These are phyloP conservation scores for Periplaneta americana DNA, from an alignment of 1,140 invertebrate species.

Conservation along the genomic window DNA sequence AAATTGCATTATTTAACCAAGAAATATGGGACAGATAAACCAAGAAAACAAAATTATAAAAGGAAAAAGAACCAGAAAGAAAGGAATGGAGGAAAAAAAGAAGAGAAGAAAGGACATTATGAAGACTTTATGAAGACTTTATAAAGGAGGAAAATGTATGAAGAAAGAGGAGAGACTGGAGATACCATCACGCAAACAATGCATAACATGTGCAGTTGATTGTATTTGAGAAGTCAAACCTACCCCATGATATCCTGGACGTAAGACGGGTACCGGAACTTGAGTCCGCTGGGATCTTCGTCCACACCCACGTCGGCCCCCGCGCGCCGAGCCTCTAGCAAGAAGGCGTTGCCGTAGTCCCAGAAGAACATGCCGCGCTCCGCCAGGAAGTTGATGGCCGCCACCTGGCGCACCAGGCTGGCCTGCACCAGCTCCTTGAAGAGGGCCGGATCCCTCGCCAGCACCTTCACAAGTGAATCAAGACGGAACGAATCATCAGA, in stretches of 20 bases:
- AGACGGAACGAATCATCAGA: too few relatives aligned
- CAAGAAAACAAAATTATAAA: too few relatives aligned
- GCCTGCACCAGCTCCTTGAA: constrained; percentile 53
- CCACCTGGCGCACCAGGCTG: constrained; percentile 54
- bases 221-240: constrained; percentile 16
- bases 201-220: too few relatives aligned
- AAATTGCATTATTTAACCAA: too few relatives aligned
- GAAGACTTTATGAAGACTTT: too few relatives aligned
- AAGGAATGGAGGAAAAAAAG: too few relatives aligned
- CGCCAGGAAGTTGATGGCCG: constrained; percentile 53
- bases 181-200: too few relatives aligned
- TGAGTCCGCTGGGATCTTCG: constrained; percentile 34
- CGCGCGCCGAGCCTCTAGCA: constrained; percentile 57
- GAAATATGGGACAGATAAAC: too few relatives aligned
- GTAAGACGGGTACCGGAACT: constrained; percentile 61
- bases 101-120: too few relatives aligned
- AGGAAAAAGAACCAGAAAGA: too few relatives aligned
- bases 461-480: constrained; percentile 29
- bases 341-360: constrained; percentile 68
- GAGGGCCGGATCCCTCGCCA: constrained; percentile 44
- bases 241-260: constrained; percentile 68
- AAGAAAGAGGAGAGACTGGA: too few relatives aligned
- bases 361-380: constrained; percentile 56
- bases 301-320: constrained; percentile 43
- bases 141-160: too few relatives aligned